Conservation (phyloP, 2,888 invertebrate species). For the Pyrgus malvae region DNA sequence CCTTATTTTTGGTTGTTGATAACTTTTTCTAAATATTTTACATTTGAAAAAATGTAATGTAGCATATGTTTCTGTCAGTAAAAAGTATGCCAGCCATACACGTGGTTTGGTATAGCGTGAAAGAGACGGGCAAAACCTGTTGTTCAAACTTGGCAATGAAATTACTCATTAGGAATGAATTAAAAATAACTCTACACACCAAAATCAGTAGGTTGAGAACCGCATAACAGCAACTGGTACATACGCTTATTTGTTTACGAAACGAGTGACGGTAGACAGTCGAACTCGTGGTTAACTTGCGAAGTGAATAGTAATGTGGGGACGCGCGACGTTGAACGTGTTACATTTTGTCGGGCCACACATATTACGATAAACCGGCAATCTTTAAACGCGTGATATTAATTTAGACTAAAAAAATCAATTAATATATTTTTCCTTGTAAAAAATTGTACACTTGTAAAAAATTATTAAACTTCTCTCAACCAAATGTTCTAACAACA, state of each 20-base stretch:
- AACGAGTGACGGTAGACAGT: constrained; percentile 59
- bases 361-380: constrained; percentile 24
- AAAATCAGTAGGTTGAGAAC: constrained; percentile 35
- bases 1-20: too few relatives aligned
- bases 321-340: constrained; percentile 56
- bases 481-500: neutral
- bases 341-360: constrained; percentile 30
- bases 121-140: constrained; percentile 65
- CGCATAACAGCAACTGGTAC: constrained; percentile 29
- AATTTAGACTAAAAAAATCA: constrained; percentile 1
- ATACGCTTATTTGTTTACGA: constrained; percentile 50
- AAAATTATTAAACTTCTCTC: neutral
- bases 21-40: neutral
- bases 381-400: constrained; percentile 2
- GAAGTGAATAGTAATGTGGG: constrained; percentile 66
- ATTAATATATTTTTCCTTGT: neutral
- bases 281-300: constrained; percentile 60
- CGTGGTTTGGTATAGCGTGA: constrained; percentile 56
- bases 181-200: constrained; percentile 40
- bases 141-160: constrained; percentile 76
- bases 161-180: constrained; percentile 39
- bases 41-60: neutral
- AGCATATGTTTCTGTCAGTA: constrained; percentile 15
- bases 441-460: neutral
- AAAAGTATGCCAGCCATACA: constrained; percentile 54